Evolutionary conservation across 2,888 invertebrate species (phyloP).

Genomic region (Pseudococcus longispinus): DNA sequence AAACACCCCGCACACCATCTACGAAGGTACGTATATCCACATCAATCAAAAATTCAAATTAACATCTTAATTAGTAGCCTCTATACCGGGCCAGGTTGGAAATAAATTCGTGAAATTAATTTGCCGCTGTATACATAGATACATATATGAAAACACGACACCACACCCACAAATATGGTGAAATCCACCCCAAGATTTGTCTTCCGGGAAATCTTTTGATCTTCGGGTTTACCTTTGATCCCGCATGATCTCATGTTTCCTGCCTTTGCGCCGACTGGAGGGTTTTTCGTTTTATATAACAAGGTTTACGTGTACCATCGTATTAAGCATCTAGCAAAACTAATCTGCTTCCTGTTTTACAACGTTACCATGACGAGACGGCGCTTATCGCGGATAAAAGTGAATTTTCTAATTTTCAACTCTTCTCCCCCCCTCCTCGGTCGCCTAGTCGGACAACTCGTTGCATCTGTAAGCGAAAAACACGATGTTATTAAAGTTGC

Average conservation of each 20-base stretch:
- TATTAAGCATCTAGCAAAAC: neutral
- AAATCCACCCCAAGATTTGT: constrained; percentile 20
- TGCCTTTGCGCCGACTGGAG: constrained; percentile 1
- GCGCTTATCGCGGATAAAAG: constrained; percentile 23
- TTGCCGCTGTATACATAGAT: too few species aligned
- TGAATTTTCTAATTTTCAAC: constrained; percentile 16
- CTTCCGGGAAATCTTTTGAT: constrained; percentile 45
- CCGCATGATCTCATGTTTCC: constrained; percentile 37
- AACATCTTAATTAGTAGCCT: neutral
- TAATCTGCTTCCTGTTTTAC: constrained; percentile 41
- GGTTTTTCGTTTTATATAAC: constrained; percentile 37
- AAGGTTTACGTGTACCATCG: constrained; percentile 4
- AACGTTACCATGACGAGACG: neutral
- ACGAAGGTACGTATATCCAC: too few species aligned
- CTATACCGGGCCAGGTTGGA: neutral
- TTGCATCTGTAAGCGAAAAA: neutral
- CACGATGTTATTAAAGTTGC: constrained; percentile 13
- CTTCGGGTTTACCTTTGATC: constrained; percentile 41
- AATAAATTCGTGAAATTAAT: constrained; percentile 29
- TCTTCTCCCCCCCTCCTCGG: too few species aligned
- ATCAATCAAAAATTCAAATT: neutral
- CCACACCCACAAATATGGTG: neutral
- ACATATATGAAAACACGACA: neutral
- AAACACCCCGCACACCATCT: neutral
- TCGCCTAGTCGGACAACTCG: neutral